These are phyloP conservation scores for Mohoua ochrocephala DNA, from an alignment of 2,113 vertebrate species.

Conservation along the genomic window DNA sequence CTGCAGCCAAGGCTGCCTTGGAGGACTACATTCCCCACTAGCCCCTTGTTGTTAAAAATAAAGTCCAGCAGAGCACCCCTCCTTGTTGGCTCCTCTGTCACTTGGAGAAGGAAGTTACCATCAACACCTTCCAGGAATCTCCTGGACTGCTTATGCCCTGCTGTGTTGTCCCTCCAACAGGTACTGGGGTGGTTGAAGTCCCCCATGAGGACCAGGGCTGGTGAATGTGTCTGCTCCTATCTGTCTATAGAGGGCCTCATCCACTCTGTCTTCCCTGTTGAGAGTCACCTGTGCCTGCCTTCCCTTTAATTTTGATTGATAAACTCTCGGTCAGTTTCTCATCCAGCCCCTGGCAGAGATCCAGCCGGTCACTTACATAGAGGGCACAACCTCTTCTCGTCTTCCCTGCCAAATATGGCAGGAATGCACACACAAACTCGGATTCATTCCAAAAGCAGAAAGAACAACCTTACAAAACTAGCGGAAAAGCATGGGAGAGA, in stretches of 20 bases:
- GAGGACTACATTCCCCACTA: background rate
- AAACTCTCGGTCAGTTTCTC: background rate
- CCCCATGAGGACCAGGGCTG: background rate
- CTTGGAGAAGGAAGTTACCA: background rate
- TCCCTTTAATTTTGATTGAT: background rate
- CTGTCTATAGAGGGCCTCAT: background rate
- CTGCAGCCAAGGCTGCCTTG: background rate
- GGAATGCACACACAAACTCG: background rate
- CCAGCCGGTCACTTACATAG: background rate
- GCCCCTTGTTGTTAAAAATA: background rate
- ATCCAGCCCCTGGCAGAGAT: background rate
- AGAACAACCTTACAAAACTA: background rate
- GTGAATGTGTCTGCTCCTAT: background rate
- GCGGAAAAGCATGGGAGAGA: background rate
- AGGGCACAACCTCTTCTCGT: background rate
- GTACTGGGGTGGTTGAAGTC: background rate
- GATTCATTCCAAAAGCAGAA: background rate
- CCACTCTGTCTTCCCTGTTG: background rate
- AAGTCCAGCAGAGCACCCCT: background rate
- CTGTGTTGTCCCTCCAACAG: background rate
- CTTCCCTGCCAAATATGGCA: background rate
- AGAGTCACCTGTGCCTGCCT: background rate
- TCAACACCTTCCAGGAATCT: background rate
- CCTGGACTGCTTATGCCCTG: background rate
- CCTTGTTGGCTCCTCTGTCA: background rate